phyloP scores from a whole-genome alignment of 1,140 invertebrate species.

The Bombyx mandarina region DNA sequence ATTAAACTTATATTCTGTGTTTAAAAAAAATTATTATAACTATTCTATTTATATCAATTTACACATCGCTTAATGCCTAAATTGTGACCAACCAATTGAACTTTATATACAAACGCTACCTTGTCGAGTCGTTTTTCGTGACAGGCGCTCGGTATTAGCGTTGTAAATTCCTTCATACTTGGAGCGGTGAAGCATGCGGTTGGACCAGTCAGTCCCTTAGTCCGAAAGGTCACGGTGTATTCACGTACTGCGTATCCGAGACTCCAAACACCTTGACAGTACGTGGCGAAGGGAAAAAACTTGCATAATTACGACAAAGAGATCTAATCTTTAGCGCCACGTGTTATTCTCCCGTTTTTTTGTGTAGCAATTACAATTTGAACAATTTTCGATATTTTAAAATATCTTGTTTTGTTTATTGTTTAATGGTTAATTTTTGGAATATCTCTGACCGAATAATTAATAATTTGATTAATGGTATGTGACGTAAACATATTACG shows the following conservation, averaged over 20 bases:
- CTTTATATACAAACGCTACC: no score
- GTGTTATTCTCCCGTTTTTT: neutral
- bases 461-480: no score
- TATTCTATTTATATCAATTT: no score
- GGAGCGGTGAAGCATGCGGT: slow-evolving; percentile 39
- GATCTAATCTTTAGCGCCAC: neutral
- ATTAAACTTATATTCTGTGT: no score
- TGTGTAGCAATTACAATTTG: neutral
- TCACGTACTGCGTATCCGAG: slow-evolving; percentile 43
- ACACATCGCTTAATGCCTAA: no score
- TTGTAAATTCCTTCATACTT: slow-evolving; percentile 25
- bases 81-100: no score
- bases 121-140: slow-evolving; percentile 6
- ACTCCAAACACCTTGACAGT: slow-evolving; percentile 14
- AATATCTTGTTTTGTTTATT: no score
- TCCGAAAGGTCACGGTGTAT: slow-evolving; percentile 49
- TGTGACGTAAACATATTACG: no score
- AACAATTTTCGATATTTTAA: no score
- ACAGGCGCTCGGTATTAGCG: slow-evolving; percentile 9
- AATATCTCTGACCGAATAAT: no score
- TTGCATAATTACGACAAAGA: neutral
- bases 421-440: no score
- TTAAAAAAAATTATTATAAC: neutral
- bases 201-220: slow-evolving; percentile 41
- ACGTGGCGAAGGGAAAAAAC: neutral